phyloP scores from a whole-genome alignment of 2,797 vertebrate species.

The Phalloptychus januarius region DNA sequence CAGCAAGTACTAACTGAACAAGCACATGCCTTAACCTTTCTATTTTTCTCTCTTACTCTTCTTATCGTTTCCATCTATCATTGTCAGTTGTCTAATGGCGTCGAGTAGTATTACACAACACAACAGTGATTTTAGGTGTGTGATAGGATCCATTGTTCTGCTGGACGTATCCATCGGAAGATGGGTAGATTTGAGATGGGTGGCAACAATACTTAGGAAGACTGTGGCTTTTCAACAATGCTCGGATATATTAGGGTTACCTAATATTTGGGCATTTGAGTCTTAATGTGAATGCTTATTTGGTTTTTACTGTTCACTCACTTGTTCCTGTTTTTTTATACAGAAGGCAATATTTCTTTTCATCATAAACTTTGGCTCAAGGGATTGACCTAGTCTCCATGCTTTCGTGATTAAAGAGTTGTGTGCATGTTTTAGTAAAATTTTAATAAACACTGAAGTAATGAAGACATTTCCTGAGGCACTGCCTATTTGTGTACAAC shows the following conservation, averaged over 20 bases:
- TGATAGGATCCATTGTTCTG: no score
- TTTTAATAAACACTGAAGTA: slow-evolving; percentile 1
- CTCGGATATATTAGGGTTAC: background rate
- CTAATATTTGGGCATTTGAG: background rate
- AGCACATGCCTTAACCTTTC: no score
- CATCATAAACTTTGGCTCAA: background rate
- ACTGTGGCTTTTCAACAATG: no score
- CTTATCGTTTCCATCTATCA: no score
- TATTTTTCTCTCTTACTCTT: no score
- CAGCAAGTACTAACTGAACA: no score
- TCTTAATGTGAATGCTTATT: background rate
- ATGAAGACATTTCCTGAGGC: slow-evolving; percentile 6
- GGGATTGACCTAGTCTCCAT: background rate
- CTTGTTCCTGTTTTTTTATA: background rate
- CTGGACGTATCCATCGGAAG: no score
- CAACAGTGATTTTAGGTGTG: no score
- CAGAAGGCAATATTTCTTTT: background rate
- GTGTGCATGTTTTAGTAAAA: background rate
- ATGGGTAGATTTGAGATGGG: no score
- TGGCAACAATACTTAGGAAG: no score
- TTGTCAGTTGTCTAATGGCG: no score
- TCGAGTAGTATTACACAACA: no score
- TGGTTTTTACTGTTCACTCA: background rate
- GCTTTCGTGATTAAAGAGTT: background rate
- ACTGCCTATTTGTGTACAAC: background rate